Base-by-base conservation (phyloP, 1,140 invertebrate species). In the Apis dorsata region DNA sequence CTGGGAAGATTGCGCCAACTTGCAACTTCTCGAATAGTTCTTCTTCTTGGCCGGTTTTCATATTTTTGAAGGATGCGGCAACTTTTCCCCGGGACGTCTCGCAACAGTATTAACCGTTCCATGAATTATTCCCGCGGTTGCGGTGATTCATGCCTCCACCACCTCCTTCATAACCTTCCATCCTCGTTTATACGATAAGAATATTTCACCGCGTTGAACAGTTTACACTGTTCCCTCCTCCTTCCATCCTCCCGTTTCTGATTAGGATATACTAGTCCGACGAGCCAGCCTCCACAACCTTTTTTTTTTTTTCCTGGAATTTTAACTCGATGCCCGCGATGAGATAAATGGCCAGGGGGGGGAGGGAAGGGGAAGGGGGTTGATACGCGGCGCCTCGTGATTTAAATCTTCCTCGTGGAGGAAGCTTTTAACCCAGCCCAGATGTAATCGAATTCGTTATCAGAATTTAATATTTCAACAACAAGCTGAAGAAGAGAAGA, bases 41-140 rank as follows among this genome's bases (percentile, higher is more conserved):
- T 44, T 44, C 34, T 44, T 44, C 34, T 44, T 7, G 11, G 55
- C 44, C 8, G 19, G 21, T 79, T 70, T 71, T 34, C 59, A 60
- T 19, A 63, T 63, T 72, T 83, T 74, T 62, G 53, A 65, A 21
- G 19, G 55, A 73, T 55, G 44, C 21, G 8, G 19, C 15, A 84
- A 84, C 24, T 71, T 63, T n/a, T 70, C 62, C 34, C 19, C 12
- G n/a, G 17, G 28, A 19, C 53, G 60, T 60, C n/a, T 65, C 66
- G 66, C 68, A 28, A 60, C 55, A 75, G 49, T 21, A 83, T 74
- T 73, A 78, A 68, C 69, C 15, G 24, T 74, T 59, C 59, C 60
- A 55, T 84, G 65, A 84, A 84, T 86, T 80, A 79, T 79, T 72
- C 72, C 49, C 24, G 53, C 19, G 44, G 44, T 65, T 28, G 49